A percentile compares a stretch with the other conserved stretches of the same genome.
These are phyloP conservation scores for Verasper variegatus DNA, from an alignment of 2,113 vertebrate genomes.

Conservation along the genomic window DNA sequence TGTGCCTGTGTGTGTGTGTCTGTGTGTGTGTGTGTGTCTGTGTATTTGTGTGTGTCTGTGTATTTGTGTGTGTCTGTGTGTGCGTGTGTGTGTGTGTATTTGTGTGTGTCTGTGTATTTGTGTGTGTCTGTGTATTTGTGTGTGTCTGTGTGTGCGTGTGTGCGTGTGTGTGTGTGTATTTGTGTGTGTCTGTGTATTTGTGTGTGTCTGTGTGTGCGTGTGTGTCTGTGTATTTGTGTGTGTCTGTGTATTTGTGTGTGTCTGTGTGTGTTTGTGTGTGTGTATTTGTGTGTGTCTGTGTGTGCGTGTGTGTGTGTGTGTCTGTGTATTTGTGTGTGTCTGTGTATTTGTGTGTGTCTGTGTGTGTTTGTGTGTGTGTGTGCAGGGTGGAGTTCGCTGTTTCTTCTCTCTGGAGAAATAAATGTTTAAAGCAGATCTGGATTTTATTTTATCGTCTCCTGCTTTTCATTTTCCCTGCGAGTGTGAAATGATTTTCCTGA, in stretches of 20 bases:
- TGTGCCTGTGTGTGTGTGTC: background rate
- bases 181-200: no score
- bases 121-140: no score
- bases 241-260: background rate
- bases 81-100: background rate
- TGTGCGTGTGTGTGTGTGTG: background rate
- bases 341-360: background rate
- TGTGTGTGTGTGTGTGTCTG: no score
- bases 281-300: background rate
- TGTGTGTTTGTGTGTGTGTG: background rate
- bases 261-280: no score
- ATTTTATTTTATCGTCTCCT: slow-evolving; percentile 41
- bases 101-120: no score
- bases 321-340: no score
- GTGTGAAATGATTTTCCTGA: slow-evolving; percentile 24
- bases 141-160: background rate
- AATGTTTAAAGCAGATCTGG: slow-evolving; percentile 40
- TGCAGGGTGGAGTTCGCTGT: background rate
- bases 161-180: background rate
- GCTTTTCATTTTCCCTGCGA: slow-evolving; percentile 12
- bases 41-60: no score
- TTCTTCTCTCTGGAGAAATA: slow-evolving; percentile 37
- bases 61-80: background rate
- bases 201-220: background rate
- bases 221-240: no score